Percentiles rank a stretch among this genome's conserved stretches.
These are phyloP conservation scores for Oceanodroma leucorhoa DNA, from an alignment of 2,797 vertebrate species.

Conservation along the genomic window DNA sequence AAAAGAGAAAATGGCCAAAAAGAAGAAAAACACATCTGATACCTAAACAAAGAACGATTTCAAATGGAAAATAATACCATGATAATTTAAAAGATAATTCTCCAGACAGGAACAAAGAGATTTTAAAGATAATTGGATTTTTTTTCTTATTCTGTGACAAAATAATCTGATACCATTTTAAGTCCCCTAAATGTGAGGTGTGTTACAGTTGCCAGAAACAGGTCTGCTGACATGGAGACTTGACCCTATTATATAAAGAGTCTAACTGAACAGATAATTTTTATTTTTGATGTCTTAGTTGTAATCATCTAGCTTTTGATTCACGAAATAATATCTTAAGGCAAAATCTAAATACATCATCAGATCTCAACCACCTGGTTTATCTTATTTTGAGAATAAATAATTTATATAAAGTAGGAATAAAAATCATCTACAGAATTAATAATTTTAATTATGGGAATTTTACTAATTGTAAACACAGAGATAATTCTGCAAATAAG, in stretches of 20 bases:
- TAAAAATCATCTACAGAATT: background rate
- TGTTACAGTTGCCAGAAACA: background rate
- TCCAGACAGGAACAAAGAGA: background rate
- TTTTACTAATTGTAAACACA: background rate
- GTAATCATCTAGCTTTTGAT: background rate
- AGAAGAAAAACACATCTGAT: background rate
- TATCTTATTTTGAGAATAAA: background rate
- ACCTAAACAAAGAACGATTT: background rate
- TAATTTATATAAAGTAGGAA: background rate
- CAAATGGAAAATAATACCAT: background rate
- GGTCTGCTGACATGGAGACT: background rate
- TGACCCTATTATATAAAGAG: background rate
- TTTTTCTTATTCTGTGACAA: background rate
- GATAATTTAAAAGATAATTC: background rate
- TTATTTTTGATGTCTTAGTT: background rate
- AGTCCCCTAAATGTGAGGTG: background rate
- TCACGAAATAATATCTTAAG: background rate
- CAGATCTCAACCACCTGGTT: background rate
- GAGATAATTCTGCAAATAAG: background rate
- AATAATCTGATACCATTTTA: background rate
- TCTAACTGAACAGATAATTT: background rate
- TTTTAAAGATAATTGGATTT: background rate
- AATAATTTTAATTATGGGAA: background rate
- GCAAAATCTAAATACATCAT: background rate
- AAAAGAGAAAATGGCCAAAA: background rate